These are phyloP conservation scores for Spinus olivaceus DNA, from an alignment of 2,797 vertebrate species.

Conservation along the genomic window DNA sequence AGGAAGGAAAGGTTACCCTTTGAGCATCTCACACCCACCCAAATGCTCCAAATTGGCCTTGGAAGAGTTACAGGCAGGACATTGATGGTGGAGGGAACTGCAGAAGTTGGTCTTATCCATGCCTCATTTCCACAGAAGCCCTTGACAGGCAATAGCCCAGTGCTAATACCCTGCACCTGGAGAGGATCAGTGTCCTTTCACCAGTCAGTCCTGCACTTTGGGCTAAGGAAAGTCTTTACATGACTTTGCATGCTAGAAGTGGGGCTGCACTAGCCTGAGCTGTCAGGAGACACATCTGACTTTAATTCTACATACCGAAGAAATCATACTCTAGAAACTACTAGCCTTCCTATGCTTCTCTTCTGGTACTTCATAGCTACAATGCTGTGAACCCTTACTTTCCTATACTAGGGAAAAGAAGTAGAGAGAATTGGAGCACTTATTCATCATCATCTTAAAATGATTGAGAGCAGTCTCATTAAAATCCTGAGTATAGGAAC, in stretches of 20 bases:
- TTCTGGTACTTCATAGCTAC: not conserved
- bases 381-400: not conserved
- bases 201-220: not conserved
- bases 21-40: not conserved
- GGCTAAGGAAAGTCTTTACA: not conserved
- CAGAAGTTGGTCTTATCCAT: not conserved
- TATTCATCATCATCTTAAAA: constrained; percentile 21
- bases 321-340: not conserved
- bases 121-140: not conserved
- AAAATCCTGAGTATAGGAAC: constrained; percentile 34
- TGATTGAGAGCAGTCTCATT: not conserved
- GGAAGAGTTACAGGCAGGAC: not conserved
- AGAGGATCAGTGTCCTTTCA: not conserved
- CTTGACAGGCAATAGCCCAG: not conserved
- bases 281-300: not conserved
- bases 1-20: not conserved
- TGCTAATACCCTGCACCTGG: not conserved
- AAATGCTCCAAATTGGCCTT: not conserved
- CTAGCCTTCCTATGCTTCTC: not conserved
- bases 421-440: not conserved
- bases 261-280: not conserved
- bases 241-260: not conserved
- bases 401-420: not conserved
- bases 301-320: not conserved
- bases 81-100: not conserved